Conservation (phyloP, 2,888 invertebrate genomes). For the Rhorus exstirpatorius region DNA sequence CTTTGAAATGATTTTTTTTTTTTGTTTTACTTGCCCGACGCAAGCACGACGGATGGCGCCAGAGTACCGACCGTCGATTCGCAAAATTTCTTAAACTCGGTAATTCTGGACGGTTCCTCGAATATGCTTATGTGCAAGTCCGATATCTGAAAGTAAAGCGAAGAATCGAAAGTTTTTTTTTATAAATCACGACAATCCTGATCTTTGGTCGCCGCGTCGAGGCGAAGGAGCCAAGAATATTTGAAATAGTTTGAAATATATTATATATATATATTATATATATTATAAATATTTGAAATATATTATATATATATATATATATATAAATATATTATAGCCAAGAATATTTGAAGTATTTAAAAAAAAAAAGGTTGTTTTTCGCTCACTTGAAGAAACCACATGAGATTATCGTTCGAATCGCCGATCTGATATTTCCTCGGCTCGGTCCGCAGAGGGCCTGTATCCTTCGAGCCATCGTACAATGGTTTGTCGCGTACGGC, state of each 20-base stretch:
- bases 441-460: conserved; percentile 69
- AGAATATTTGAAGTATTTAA: too few relatives aligned
- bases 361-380: background rate
- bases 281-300: too few relatives aligned
- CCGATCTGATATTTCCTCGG: conserved; percentile 85
- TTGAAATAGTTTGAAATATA: too few relatives aligned
- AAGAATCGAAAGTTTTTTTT: background rate
- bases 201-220: too few relatives aligned
- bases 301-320: too few relatives aligned
- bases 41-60: conserved; percentile 92
- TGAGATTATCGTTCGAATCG: conserved; percentile 88
- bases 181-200: too few relatives aligned
- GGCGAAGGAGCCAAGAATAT: too few relatives aligned
- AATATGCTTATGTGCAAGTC: conserved; percentile 96
- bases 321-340: too few relatives aligned
- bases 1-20: background rate
- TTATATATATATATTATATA: too few relatives aligned
- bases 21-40: conserved; percentile 90
- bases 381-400: conserved; percentile 93
- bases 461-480: conserved; percentile 61
- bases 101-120: conserved; percentile 91
- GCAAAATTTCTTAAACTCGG: conserved; percentile 93
- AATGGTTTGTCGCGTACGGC: conserved; percentile 71
- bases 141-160: conserved; percentile 89
- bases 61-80: conserved; percentile 91